Evolutionary conservation across 2,888 invertebrate species (phyloP).

Genomic region (Andrena marginata): DNA sequence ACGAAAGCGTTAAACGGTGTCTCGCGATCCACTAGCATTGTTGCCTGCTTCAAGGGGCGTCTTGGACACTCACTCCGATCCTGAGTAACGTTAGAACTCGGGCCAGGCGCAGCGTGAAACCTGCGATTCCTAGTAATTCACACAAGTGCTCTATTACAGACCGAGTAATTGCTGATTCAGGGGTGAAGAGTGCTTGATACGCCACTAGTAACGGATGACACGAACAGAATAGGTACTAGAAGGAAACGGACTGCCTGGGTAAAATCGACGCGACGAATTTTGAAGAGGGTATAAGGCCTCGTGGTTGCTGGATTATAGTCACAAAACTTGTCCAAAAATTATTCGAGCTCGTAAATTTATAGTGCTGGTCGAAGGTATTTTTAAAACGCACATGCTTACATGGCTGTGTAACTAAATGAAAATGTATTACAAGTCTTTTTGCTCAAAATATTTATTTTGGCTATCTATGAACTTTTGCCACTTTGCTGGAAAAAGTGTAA

Average conservation of each 20-base stretch:
- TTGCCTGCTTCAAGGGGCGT: constrained; percentile 62
- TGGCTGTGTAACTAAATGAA: no score
- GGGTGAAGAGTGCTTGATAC: constrained; percentile 14
- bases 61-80: constrained; percentile 59
- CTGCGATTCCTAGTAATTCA: constrained; percentile 43
- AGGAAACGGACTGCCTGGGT: not conserved
- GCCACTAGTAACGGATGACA: constrained; percentile 7
- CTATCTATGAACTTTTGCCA: no score
- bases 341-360: no score
- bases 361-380: no score
- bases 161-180: constrained; percentile 53
- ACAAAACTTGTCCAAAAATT: no score
- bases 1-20: constrained; percentile 41
- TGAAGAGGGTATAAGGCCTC: no score
- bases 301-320: no score
- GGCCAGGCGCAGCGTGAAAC: constrained; percentile 44
- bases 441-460: no score
- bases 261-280: not conserved
- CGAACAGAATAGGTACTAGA: not conserved
- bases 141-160: constrained; percentile 59
- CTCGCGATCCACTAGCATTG: constrained; percentile 47
- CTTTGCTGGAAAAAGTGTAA: no score
- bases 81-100: constrained; percentile 61
- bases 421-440: no score
- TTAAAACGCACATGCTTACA: no score